phyloP scores from a whole-genome alignment of 2,888 invertebrate species.

The Aproaerema taeniolella region DNA sequence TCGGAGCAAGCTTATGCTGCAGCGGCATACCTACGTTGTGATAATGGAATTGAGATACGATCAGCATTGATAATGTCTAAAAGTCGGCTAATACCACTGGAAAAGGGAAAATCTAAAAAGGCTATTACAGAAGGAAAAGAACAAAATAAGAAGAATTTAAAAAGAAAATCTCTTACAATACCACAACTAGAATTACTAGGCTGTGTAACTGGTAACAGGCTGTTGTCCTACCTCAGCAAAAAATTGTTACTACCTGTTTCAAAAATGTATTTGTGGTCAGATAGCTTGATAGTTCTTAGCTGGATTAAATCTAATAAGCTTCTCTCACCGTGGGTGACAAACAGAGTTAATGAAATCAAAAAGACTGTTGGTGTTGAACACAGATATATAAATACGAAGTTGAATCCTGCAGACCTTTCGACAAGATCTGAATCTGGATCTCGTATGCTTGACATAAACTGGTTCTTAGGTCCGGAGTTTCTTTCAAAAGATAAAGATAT shows the following conservation, averaged over 20 bases:
- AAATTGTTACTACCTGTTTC: neutral
- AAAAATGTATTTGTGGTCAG: constrained; percentile 8
- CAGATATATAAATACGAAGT: neutral
- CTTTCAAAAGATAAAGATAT: neutral
- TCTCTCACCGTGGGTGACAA: constrained; percentile 11
- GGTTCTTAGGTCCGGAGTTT: no score
- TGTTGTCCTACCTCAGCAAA: constrained; percentile 1
- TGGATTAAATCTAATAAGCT: constrained; percentile 9
- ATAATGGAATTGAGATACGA: neutral
- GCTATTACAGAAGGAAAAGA: no score
- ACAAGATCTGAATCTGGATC: neutral
- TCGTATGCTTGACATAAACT: no score
- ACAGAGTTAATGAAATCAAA: constrained; percentile 10
- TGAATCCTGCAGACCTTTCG: constrained; percentile 10
- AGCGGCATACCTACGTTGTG: constrained; percentile 7
- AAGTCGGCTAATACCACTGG: no score
- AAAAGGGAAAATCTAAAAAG: no score
- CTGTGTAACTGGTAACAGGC: neutral
- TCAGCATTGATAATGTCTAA: constrained; percentile 4
- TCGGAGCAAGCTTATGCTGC: constrained; percentile 13
- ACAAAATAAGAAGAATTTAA: no score
- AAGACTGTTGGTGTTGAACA: neutral
- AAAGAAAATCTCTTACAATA: no score
- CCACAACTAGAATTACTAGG: constrained; percentile 10
- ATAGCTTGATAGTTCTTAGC: constrained; percentile 8